These are phyloP conservation scores for Drosophila sordidula DNA, from an alignment of 2,888 invertebrate genomes.

Conservation along the genomic window DNA sequence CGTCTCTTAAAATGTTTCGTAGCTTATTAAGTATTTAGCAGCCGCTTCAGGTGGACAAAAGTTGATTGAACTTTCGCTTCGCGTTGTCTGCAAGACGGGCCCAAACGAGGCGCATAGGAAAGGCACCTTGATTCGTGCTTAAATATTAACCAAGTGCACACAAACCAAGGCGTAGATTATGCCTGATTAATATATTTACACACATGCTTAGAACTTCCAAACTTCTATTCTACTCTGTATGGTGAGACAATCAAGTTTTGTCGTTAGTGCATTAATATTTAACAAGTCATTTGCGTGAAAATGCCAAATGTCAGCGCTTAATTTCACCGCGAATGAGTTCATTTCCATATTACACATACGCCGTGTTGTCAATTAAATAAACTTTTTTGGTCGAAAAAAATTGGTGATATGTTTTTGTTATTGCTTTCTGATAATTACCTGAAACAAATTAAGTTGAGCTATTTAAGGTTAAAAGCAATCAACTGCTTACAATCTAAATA, in stretches of 20 bases:
- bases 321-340: not conserved
- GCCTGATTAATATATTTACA: constrained; percentile 55
- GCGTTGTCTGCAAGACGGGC: constrained; percentile 5
- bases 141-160: constrained; percentile 64
- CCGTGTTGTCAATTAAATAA: constrained; percentile 27
- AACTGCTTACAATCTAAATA: constrained; percentile 33
- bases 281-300: constrained; percentile 47
- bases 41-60: constrained; percentile 23
- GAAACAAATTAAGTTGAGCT: constrained; percentile 13
- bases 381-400: constrained; percentile 26
- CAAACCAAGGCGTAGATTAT: constrained; percentile 22
- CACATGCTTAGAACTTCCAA: constrained; percentile 5
- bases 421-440: not conserved
- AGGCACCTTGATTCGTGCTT: constrained; percentile 6
- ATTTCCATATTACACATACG: constrained; percentile 33
- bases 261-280: constrained; percentile 60
- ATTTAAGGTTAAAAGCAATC: not conserved
- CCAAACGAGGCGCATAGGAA: not conserved
- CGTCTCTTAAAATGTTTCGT: not conserved
- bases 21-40: constrained; percentile 57
- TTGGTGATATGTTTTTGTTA: constrained; percentile 7
- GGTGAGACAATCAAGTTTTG: constrained; percentile 13
- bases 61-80: constrained; percentile 64
- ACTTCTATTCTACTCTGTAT: not conserved
- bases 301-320: constrained; percentile 60